A percentile compares a stretch with the other conserved stretches of the same genome.
Conservation (phyloP, 1,140 invertebrate genomes). For the Subanguina moxae region DNA sequence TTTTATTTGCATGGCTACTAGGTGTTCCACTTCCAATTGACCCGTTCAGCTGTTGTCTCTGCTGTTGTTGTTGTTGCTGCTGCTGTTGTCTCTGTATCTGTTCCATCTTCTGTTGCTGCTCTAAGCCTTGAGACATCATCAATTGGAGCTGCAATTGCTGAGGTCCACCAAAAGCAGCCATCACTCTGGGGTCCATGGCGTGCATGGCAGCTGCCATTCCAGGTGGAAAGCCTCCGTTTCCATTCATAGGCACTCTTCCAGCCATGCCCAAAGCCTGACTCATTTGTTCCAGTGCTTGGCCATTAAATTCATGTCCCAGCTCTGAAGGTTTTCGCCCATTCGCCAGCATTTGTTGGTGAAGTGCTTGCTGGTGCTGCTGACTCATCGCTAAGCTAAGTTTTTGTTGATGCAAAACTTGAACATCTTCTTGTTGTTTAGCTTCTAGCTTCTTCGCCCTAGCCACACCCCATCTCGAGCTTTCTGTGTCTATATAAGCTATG, state of each 20-base stretch:
- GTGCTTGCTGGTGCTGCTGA: conserved; percentile 4
- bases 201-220: not conserved
- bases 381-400: not conserved
- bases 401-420: not conserved
- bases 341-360: not conserved
- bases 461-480: not conserved
- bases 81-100: conserved; percentile 31
- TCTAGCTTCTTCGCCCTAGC: conserved; percentile 7
- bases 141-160: conserved; percentile 22
- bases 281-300: not conserved
- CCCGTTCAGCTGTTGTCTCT: conserved; percentile 26
- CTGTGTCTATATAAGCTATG: conserved; percentile 17
- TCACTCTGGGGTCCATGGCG: conserved; percentile 1
- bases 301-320: not conserved
- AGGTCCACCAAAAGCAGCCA: not conserved
- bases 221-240: conserved; percentile 5
- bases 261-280: not conserved
- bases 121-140: conserved; percentile 3
- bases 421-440: not conserved
- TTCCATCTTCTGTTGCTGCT: conserved; percentile 16
- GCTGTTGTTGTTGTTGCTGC: conserved; percentile 32
- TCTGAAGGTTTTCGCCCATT: not conserved
- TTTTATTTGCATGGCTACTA: not conserved
- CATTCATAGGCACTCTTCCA: conserved; percentile 5
- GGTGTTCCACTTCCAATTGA: not conserved